phyloP scores from a whole-genome alignment of 1,140 invertebrate species.

The Drosophila malerkotliana region DNA sequence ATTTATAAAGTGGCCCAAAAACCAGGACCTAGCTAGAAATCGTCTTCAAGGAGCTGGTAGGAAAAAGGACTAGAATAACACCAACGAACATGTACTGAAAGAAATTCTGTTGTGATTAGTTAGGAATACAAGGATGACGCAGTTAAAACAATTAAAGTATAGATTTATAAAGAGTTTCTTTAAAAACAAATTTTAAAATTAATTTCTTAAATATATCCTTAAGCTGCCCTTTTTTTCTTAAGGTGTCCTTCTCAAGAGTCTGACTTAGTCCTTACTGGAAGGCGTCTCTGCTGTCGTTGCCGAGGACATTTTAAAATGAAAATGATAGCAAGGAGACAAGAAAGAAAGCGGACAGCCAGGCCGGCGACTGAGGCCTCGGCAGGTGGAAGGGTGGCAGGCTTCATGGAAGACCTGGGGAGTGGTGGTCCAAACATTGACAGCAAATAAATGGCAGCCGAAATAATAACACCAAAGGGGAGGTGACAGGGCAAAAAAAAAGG shows the following conservation, averaged over 20 bases:
- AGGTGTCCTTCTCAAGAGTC: constrained; percentile 5
- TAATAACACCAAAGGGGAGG: constrained; percentile 79
- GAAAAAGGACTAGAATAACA: constrained; percentile 59
- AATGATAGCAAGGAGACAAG: constrained; percentile 65
- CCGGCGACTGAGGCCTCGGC: constrained; percentile 32
- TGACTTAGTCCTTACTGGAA: constrained; percentile 52
- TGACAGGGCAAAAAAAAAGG: constrained; percentile 5
- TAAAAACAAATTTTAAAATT: neutral
- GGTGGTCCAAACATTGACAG: constrained; percentile 74
- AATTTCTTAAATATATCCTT: neutral
- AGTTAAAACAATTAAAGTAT: too few relatives aligned
- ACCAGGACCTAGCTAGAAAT: constrained; percentile 26
- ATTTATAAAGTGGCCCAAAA: constrained; percentile 77
- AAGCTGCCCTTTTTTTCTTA: neutral
- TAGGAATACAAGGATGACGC: neutral
- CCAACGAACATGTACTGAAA: constrained; percentile 12
- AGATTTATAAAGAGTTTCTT: neutral
- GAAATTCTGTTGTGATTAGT: constrained; percentile 1
- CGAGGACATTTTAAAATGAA: constrained; percentile 81
- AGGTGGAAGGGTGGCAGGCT: constrained; percentile 39
- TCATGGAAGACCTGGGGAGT: too few relatives aligned
- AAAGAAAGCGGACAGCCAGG: constrained; percentile 39
- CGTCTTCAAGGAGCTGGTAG: constrained; percentile 42
- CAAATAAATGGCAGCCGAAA: constrained; percentile 82
- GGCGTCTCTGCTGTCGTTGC: constrained; percentile 59